phyloP scores from a whole-genome alignment of 1,140 invertebrate species.

The Augochlora pura region DNA sequence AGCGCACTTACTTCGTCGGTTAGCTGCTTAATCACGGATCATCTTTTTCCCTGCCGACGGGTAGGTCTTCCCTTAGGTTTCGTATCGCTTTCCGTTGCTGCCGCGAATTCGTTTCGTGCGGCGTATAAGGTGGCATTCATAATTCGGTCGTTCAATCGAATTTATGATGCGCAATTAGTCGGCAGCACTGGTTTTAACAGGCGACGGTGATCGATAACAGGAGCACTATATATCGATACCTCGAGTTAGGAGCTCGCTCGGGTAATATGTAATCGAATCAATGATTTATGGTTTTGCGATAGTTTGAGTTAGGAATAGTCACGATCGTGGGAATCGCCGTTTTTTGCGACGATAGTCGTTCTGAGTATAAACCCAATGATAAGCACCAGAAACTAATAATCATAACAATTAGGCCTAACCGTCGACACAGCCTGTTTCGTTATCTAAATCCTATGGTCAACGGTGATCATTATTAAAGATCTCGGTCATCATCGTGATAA shows the following conservation, averaged over 20 bases:
- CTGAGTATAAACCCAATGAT: too few relatives aligned
- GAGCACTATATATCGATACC: not conserved
- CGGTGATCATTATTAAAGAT: too few relatives aligned
- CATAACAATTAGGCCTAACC: too few relatives aligned
- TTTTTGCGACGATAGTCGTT: not conserved
- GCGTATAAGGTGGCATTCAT: not conserved
- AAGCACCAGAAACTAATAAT: too few relatives aligned
- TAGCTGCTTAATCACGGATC: conserved; percentile 55
- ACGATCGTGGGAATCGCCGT: not conserved
- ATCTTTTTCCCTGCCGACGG: conserved; percentile 35
- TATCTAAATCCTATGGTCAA: too few relatives aligned
- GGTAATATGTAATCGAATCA: not conserved
- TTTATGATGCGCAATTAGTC: too few relatives aligned
- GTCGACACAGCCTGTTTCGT: too few relatives aligned
- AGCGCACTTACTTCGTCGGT: conserved; percentile 22
- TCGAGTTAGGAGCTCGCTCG: not conserved
- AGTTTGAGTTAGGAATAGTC: not conserved
- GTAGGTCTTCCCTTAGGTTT: conserved; percentile 38
- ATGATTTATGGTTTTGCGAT: not conserved
- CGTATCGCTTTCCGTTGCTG: conserved; percentile 3
- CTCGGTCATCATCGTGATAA: too few relatives aligned
- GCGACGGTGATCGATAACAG: not conserved
- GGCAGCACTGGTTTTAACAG: not conserved
- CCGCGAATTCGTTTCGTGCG: not conserved
- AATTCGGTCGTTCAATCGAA: not conserved